These are phyloP conservation scores for Beris chalybata DNA, from an alignment of 2,888 invertebrate species.

Conservation along the genomic window DNA sequence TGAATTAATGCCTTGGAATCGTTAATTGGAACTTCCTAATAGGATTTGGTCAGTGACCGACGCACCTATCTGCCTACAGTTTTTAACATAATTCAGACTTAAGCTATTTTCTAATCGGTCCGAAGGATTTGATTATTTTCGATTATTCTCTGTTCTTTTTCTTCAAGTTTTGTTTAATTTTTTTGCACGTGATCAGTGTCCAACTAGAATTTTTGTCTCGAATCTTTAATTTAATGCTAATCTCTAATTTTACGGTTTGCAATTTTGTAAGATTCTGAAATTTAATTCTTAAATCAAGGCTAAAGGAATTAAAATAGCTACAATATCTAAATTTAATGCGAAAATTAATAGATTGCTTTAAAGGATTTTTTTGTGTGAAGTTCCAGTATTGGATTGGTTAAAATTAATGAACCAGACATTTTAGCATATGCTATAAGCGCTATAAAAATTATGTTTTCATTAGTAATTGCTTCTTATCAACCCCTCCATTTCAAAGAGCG, in stretches of 20 bases:
- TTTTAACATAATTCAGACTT: slow-evolving; percentile 21
- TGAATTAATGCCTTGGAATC: background rate
- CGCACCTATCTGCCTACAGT: slow-evolving; percentile 2
- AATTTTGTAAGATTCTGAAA: slow-evolving; percentile 22
- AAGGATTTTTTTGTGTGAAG: too few relatives aligned
- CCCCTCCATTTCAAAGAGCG: too few relatives aligned
- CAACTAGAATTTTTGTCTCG: slow-evolving; percentile 1
- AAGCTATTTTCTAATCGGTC: slow-evolving; percentile 3
- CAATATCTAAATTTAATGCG: too few relatives aligned
- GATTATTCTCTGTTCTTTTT: background rate
- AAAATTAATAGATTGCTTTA: too few relatives aligned
- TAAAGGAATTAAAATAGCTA: too few relatives aligned
- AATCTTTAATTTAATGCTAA: slow-evolving; percentile 13
- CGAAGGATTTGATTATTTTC: slow-evolving; percentile 12
- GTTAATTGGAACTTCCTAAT: slow-evolving; percentile 25
- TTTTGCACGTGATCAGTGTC: background rate
- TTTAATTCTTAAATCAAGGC: background rate
- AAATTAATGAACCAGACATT: too few relatives aligned
- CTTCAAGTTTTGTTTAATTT: background rate
- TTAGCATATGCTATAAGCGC: too few relatives aligned
- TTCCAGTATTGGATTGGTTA: too few relatives aligned
- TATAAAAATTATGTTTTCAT: too few relatives aligned
- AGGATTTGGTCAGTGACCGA: slow-evolving; percentile 29
- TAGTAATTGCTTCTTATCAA: too few relatives aligned
- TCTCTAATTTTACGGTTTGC: slow-evolving; percentile 26